Evolutionary conservation across 2,113 vertebrate genomes (phyloP).

Genomic region (Cyanistes caeruleus): DNA sequence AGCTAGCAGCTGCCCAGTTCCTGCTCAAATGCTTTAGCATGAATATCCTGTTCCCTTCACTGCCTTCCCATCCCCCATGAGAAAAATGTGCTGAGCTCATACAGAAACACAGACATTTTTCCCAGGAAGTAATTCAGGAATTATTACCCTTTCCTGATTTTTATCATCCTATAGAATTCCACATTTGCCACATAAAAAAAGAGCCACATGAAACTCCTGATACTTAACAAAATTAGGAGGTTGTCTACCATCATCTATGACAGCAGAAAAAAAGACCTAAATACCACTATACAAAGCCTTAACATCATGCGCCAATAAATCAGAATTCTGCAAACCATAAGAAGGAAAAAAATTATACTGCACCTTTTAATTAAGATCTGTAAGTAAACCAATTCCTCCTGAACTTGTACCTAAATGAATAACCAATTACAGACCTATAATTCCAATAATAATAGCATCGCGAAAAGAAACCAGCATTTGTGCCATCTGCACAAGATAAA

Average conservation of each 20-base stretch:
- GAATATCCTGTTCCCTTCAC: conserved; percentile 1
- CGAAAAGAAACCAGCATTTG: conserved; percentile 44
- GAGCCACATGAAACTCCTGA: background rate
- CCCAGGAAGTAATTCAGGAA: background rate
- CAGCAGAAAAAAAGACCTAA: conserved; percentile 10
- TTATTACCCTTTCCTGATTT: background rate
- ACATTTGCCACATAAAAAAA: background rate
- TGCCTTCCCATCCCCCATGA: background rate
- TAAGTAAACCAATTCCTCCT: conserved; percentile 62
- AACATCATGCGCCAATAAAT: conserved; percentile 38
- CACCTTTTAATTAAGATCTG: conserved; percentile 67
- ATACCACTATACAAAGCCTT: conserved; percentile 17
- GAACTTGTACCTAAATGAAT: conserved; percentile 61
- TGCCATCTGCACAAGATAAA: conserved; percentile 27
- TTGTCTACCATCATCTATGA: conserved; percentile 9
- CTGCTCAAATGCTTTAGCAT: background rate
- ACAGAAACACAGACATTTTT: background rate
- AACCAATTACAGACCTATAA: conserved; percentile 67
- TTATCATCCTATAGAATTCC: background rate
- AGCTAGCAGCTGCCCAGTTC: background rate
- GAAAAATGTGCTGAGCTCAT: background rate
- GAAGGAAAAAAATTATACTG: conserved; percentile 55
- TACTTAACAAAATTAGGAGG: background rate
- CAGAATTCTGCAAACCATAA: conserved; percentile 57
- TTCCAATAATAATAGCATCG: conserved; percentile 23